Evolutionary conservation across 2,888 invertebrate genomes (phyloP).

Genomic region (Eupithecia exiguata): DNA sequence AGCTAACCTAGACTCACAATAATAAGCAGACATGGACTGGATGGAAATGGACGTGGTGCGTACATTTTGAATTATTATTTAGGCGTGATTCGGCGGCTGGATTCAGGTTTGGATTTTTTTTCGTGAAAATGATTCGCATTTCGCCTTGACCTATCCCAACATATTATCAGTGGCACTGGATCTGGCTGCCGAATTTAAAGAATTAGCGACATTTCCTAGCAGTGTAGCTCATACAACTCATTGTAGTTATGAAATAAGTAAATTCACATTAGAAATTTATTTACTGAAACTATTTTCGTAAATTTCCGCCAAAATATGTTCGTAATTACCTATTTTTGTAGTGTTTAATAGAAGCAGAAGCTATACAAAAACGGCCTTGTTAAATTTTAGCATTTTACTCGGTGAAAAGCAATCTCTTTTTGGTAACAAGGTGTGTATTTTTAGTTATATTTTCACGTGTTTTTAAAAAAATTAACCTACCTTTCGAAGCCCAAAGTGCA

Average conservation of each 20-base stretch:
- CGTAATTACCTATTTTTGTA: neutral
- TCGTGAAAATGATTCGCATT: slow-evolving; percentile 47
- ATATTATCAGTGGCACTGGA: slow-evolving; percentile 66
- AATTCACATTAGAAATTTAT: neutral
- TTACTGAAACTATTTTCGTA: neutral
- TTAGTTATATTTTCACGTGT: neutral
- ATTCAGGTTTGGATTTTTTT: slow-evolving; percentile 40
- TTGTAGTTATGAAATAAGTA: neutral
- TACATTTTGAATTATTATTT: slow-evolving; percentile 50
- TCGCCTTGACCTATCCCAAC: slow-evolving; percentile 81
- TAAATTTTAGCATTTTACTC: neutral
- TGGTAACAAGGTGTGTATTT: neutral
- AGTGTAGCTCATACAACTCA: slow-evolving; percentile 2
- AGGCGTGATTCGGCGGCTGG: slow-evolving; percentile 31
- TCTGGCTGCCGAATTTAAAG: slow-evolving; percentile 59
- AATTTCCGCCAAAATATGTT: neutral
- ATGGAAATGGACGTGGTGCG: slow-evolving; percentile 81
- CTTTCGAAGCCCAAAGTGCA: neutral
- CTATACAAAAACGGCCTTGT: neutral
- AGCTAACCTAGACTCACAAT: slow-evolving; percentile 68
- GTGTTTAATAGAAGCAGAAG: neutral
- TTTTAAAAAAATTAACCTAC: neutral
- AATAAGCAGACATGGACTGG: slow-evolving; percentile 78
- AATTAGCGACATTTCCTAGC: slow-evolving; percentile 48
- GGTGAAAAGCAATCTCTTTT: neutral